phyloP scores from a whole-genome alignment of 2,797 vertebrate species.

The Sylvia borin region DNA sequence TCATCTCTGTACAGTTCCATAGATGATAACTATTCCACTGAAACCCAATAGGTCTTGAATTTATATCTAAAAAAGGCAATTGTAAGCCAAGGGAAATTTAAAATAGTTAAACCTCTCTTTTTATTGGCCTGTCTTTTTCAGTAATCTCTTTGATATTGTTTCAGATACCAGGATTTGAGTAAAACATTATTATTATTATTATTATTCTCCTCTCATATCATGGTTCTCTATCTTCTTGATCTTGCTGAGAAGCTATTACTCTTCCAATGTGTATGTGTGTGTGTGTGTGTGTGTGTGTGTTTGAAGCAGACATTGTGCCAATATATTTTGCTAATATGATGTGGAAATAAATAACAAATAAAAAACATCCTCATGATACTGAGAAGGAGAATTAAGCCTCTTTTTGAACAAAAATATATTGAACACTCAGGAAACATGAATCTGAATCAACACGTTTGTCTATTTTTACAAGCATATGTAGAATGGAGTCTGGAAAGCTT shows the following conservation, averaged over 20 bases:
- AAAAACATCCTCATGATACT: neutral
- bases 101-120: neutral
- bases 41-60: neutral
- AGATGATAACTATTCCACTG: neutral
- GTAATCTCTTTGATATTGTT: constrained; percentile 15
- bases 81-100: neutral
- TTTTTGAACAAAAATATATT: neutral
- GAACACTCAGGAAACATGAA: neutral
- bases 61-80: constrained; percentile 2
- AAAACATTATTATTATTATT: neutral
- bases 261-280: neutral
- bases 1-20: neutral
- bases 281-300: neutral
- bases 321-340: neutral
- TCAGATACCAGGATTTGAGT: neutral
- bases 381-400: neutral
- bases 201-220: neutral
- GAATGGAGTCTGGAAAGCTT: neutral
- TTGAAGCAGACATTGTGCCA: neutral
- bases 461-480: neutral
- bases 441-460: neutral
- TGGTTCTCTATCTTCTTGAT: neutral
- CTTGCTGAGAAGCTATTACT: neutral
- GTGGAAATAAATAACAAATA: neutral
- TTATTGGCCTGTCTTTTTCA: neutral